A percentile compares a stretch with the other conserved stretches of the same genome.
Conservation (phyloP, 2,797 vertebrate species). For the Pantherophis vulpinus region DNA sequence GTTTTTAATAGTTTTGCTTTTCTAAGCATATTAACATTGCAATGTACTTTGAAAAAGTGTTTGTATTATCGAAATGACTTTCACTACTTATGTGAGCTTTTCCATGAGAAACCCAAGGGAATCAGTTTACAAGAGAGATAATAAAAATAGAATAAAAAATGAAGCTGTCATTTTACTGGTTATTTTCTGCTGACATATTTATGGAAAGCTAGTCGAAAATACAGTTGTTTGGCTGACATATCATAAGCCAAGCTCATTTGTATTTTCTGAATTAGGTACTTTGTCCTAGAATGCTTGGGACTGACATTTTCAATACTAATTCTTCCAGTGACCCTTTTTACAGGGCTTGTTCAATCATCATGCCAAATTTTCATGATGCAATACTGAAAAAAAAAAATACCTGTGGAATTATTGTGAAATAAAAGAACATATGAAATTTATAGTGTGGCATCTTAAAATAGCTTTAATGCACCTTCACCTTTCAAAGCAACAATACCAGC, state of each 20-base stretch:
- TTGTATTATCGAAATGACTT: neutral
- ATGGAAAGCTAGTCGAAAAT: neutral
- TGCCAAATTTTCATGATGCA: neutral
- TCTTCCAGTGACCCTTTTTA: neutral
- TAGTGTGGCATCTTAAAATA: neutral
- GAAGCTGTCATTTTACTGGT: neutral
- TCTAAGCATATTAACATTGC: neutral
- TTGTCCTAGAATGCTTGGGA: neutral
- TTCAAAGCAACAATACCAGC: neutral
- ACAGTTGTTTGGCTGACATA: neutral
- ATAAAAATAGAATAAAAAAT: neutral
- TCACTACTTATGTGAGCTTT: neutral
- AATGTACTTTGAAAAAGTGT: neutral
- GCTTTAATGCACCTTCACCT: neutral
- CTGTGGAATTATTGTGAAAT: neutral
- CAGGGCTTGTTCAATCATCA: neutral
- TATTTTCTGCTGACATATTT: neutral
- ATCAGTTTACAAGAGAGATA: neutral
- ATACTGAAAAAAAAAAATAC: neutral
- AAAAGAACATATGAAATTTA: neutral
- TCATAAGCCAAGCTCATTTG: neutral
- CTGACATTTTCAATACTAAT: neutral
- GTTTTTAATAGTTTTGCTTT: neutral
- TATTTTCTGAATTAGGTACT: neutral
- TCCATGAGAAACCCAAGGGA: neutral